These are phyloP conservation scores for Coregonus sp. DNA, from an alignment of 2,797 vertebrate genomes.

Conservation along the genomic window DNA sequence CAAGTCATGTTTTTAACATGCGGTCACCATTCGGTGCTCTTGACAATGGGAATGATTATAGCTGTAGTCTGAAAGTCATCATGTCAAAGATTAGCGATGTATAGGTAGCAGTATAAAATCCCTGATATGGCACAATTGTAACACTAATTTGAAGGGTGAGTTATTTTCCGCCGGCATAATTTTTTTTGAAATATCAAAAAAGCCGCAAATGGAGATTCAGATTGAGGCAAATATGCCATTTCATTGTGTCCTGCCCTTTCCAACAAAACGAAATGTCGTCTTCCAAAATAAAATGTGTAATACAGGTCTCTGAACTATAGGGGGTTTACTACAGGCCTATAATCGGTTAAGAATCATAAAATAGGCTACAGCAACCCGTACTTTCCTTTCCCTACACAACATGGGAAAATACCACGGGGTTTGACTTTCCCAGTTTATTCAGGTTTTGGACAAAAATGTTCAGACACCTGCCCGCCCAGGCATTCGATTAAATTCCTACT, in stretches of 20 bases:
- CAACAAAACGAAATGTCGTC: neutral
- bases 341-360: neutral
- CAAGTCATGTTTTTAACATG: too few relatives aligned
- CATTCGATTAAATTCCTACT: neutral
- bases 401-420: neutral
- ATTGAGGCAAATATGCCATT: neutral
- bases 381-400: neutral
- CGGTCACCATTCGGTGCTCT: neutral
- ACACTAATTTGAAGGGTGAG: neutral
- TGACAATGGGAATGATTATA: slow-evolving; percentile 12
- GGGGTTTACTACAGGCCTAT: neutral
- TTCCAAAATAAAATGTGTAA: neutral
- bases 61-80: slow-evolving; percentile 12
- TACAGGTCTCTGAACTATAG: neutral
- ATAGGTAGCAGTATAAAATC: neutral
- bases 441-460: neutral
- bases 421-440: neutral
- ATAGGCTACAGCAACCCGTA: neutral
- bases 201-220: neutral
- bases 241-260: neutral
- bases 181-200: neutral
- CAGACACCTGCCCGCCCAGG: neutral
- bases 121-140: neutral
- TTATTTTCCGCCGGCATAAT: neutral
- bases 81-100: neutral